Conservation (phyloP, 1,140 invertebrate species). For the Hycleus cichorii region DNA sequence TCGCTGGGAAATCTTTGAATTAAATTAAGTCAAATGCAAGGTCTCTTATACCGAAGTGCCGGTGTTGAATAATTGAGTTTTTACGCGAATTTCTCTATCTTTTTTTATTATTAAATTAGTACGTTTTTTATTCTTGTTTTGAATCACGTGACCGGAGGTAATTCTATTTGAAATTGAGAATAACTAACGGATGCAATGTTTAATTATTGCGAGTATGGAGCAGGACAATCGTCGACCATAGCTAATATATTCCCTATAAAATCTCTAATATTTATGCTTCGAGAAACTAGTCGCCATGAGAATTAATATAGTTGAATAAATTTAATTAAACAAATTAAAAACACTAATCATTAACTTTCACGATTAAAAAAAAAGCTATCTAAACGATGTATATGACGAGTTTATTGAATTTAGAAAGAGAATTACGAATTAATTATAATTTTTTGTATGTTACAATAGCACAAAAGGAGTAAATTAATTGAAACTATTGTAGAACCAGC, state of each 20-base stretch:
- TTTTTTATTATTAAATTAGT: conserved; percentile 11
- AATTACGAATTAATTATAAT: no score
- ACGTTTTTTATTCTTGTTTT: conserved; percentile 9
- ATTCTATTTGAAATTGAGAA: conserved; percentile 32
- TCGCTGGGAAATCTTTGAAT: conserved; percentile 38
- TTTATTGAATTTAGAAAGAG: no score
- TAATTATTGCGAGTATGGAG: conserved; percentile 30
- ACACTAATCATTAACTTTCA: conserved; percentile 15
- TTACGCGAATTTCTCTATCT: conserved; percentile 22
- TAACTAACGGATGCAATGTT: conserved; percentile 32
- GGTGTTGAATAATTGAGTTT: conserved; percentile 28
- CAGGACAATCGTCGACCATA: conserved; percentile 35
- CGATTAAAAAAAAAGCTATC: neutral
- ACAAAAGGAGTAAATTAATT: no score
- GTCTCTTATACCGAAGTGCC: conserved; percentile 28
- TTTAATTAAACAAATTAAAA: conserved; percentile 25
- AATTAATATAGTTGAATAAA: conserved; percentile 25
- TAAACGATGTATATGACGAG: no score
- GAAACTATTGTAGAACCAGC: no score
- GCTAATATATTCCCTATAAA: conserved; percentile 37
- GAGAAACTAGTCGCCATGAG: conserved; percentile 29
- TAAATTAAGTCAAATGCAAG: conserved; percentile 35
- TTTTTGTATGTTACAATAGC: no score
- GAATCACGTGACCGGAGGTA: conserved; percentile 22
- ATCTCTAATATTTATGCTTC: conserved; percentile 33